These are phyloP conservation scores for Xylota sylvarum DNA, from an alignment of 2,888 invertebrate species.

Conservation along the genomic window DNA sequence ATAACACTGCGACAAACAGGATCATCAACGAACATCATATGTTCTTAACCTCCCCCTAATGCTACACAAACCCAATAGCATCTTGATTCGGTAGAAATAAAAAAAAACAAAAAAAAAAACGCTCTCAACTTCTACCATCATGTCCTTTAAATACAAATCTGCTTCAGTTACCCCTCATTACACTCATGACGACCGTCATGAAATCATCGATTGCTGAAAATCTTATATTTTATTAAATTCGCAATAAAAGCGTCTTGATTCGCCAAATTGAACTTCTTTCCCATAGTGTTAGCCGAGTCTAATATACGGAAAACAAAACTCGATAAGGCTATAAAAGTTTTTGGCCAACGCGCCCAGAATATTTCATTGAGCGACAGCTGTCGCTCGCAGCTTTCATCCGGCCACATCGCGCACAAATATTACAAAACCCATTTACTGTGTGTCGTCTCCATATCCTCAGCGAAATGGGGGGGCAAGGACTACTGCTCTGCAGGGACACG, in stretches of 20 bases:
- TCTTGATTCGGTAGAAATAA: slow-evolving; percentile 58
- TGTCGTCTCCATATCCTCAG: slow-evolving; percentile 36
- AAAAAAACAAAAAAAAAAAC: slow-evolving; percentile 63
- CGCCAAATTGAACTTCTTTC: slow-evolving; percentile 74
- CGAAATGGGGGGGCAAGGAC: slow-evolving; percentile 17
- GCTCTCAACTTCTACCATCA: slow-evolving; percentile 47
- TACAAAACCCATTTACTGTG: slow-evolving; percentile 64
- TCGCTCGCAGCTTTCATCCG: slow-evolving; percentile 64
- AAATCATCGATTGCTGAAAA: slow-evolving; percentile 65
- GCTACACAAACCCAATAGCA: slow-evolving; percentile 24
- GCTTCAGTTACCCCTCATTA: slow-evolving; percentile 70
- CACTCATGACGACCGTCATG: slow-evolving; percentile 55
- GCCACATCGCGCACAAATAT: slow-evolving; percentile 63
- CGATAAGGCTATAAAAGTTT: slow-evolving; percentile 73
- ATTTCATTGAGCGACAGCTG: slow-evolving; percentile 75
- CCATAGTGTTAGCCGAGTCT: slow-evolving; percentile 51
- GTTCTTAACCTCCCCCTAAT: slow-evolving; percentile 3
- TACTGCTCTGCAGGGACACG: slow-evolving; percentile 48
- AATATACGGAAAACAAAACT: slow-evolving; percentile 71
- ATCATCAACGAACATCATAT: slow-evolving; percentile 54
- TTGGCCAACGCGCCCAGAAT: slow-evolving; percentile 74
- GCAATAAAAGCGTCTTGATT: slow-evolving; percentile 76
- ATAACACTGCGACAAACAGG: slow-evolving; percentile 16
- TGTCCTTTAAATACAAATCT: slow-evolving; percentile 66
- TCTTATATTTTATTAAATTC: slow-evolving; percentile 76